Percentiles rank a stretch among this genome's conserved stretches.
phyloP scores from a whole-genome alignment of 2,797 vertebrate species.

The Onychomys arenicola region DNA sequence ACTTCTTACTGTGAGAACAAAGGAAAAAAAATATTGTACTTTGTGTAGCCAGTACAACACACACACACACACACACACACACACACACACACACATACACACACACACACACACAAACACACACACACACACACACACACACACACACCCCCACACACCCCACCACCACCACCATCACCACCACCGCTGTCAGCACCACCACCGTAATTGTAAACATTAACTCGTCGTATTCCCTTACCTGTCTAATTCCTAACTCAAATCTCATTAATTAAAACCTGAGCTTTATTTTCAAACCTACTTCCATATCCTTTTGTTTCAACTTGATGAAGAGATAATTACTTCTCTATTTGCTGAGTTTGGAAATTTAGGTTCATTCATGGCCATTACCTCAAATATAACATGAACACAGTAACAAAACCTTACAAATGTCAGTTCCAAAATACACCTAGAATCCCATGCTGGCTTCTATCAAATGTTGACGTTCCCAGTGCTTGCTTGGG shows the following conservation, averaged over 20 bases:
- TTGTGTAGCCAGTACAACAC: not conserved
- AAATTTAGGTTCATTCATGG: not conserved
- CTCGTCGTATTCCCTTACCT: not conserved
- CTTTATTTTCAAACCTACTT: not conserved
- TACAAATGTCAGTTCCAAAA: not conserved
- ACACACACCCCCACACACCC: not conserved
- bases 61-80: too few species aligned
- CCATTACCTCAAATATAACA: not conserved
- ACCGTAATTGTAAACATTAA: not conserved
- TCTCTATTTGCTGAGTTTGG: not conserved
- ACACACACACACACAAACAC: too few species aligned
- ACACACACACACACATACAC: too few species aligned
- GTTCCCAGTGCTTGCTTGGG: not conserved
- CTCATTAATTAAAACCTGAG: conserved; percentile 12
- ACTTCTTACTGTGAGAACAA: not conserved
- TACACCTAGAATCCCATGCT: not conserved
- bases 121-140: too few species aligned
- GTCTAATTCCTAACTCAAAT: not conserved
- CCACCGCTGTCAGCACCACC: accelerated
- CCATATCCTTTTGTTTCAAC: not conserved
- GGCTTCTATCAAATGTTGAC: not conserved
- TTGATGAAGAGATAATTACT: not conserved
- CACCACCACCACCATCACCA: not conserved
- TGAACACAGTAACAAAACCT: not conserved
- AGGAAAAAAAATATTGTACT: not conserved